A percentile compares a stretch with the other conserved stretches of the same genome.
These are phyloP conservation scores for Itoplectis maculator DNA, from an alignment of 2,888 invertebrate species.

Conservation along the genomic window DNA sequence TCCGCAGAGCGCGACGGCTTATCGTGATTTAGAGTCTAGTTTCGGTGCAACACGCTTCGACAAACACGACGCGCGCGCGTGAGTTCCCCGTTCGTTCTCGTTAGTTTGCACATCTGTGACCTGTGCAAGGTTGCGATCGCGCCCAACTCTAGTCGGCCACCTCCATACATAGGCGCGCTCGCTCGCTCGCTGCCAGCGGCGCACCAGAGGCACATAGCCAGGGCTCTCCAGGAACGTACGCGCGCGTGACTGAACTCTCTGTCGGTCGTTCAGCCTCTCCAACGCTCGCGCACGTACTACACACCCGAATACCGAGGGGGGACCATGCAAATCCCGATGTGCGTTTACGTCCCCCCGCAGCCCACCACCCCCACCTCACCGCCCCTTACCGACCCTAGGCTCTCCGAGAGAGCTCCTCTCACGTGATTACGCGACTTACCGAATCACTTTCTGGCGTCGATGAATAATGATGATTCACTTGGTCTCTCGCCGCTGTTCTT, in stretches of 20 bases:
- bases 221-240: constrained; percentile 49
- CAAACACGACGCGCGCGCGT: constrained; percentile 62
- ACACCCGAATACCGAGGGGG: constrained; percentile 32
- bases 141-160: neutral
- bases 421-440: constrained; percentile 62
- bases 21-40: constrained; percentile 71
- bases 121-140: constrained; percentile 16
- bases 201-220: neutral
- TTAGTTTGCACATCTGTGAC: constrained; percentile 71
- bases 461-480: constrained; percentile 55
- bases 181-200: neutral
- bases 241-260: constrained; percentile 61
- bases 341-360: constrained; percentile 41
- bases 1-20: constrained; percentile 64
- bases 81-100: constrained; percentile 67
- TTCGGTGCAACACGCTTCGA: constrained; percentile 69
- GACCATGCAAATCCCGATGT: constrained; percentile 63
- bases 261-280: constrained; percentile 37
- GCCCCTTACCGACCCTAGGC: neutral
- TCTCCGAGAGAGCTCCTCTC: constrained; percentile 22
- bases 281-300: constrained; percentile 29
- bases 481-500: too few relatives aligned
- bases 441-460: constrained; percentile 56
- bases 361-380: too few relatives aligned
- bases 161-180: neutral